These are phyloP conservation scores for Macaria liturata DNA, from an alignment of 2,888 invertebrate species.

Conservation along the genomic window DNA sequence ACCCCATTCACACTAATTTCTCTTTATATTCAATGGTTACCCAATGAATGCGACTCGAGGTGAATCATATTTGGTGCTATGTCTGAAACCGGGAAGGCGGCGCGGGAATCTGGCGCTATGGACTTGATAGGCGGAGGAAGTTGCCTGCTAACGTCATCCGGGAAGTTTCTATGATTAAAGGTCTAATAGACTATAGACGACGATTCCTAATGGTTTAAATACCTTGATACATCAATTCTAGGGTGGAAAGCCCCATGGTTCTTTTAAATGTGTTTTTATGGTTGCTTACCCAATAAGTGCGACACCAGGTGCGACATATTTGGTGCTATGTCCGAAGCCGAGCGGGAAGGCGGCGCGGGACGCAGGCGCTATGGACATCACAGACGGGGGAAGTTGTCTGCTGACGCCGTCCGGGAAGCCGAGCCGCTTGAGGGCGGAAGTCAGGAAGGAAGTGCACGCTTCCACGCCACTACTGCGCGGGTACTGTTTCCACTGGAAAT, in stretches of 20 bases:
- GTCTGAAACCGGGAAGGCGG: slow-evolving; percentile 97
- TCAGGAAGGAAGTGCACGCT: slow-evolving; percentile 78
- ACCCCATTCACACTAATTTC: too few relatives aligned
- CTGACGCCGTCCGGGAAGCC: slow-evolving; percentile 73
- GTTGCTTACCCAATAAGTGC: slow-evolving; percentile 91
- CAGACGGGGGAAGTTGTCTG: slow-evolving; percentile 88
- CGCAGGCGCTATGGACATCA: slow-evolving; percentile 80
- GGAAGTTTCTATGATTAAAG: slow-evolving; percentile 32
- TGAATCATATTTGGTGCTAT: slow-evolving; percentile 93
- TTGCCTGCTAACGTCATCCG: slow-evolving; percentile 79
- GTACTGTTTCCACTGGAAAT: slow-evolving; percentile 84
- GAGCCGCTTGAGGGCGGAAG: slow-evolving; percentile 61
- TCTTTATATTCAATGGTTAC: slow-evolving; percentile 69
- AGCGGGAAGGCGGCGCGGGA: slow-evolving; percentile 96
- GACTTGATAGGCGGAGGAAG: slow-evolving; percentile 87
- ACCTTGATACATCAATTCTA: too few relatives aligned
- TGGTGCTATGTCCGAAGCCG: slow-evolving; percentile 94
- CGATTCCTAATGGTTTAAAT: too few relatives aligned
- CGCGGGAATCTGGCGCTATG: slow-evolving; percentile 86
- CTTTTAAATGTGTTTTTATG: too few relatives aligned
- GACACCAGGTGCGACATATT: slow-evolving; percentile 91
- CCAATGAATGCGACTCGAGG: slow-evolving; percentile 93
- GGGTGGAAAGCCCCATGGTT: too few relatives aligned
- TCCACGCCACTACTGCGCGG: slow-evolving; percentile 80
- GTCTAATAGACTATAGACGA: too few relatives aligned